Evolutionary conservation across 2,797 vertebrate genomes (phyloP).

Genomic region (Gephyroberyx darwinii): DNA sequence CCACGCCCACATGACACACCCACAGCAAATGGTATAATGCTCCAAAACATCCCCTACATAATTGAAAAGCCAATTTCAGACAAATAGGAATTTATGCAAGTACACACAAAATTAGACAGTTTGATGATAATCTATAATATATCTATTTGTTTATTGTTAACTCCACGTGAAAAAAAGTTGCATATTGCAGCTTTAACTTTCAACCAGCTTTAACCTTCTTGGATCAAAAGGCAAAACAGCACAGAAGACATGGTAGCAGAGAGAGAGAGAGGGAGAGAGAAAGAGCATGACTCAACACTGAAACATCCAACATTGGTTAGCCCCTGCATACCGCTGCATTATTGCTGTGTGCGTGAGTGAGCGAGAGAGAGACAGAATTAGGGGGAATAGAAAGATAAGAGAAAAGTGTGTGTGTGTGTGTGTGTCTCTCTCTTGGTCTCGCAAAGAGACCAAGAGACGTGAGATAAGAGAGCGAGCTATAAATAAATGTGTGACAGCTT

Average conservation of each 20-base stretch:
- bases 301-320: conserved; percentile 61
- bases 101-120: too few relatives aligned
- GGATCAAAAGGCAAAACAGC: background rate
- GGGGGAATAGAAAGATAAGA: conserved; percentile 18
- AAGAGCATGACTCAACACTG: conserved; percentile 59
- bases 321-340: conserved; percentile 49
- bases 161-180: background rate
- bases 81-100: too few relatives aligned
- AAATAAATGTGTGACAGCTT: conserved; percentile 41
- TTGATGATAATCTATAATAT: too few relatives aligned
- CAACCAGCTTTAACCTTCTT: too few relatives aligned
- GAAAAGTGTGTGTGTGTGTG: conserved; percentile 23
- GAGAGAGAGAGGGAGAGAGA: conserved; percentile 5
- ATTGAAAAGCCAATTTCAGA: too few relatives aligned
- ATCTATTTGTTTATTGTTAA: too few relatives aligned
- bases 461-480: conserved; percentile 47
- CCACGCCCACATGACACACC: too few relatives aligned
- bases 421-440: conserved; percentile 31
- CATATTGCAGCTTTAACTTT: background rate
- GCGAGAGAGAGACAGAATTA: conserved; percentile 4
- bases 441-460: conserved; percentile 32
- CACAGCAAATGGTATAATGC: too few relatives aligned
- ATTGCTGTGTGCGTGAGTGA: conserved; percentile 20
- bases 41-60: too few relatives aligned
- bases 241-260: conserved; percentile 34